A percentile compares a stretch with the other conserved stretches of the same genome.
phyloP scores from a whole-genome alignment of 2,113 vertebrate genomes.

The Elgaria multicarinata region DNA sequence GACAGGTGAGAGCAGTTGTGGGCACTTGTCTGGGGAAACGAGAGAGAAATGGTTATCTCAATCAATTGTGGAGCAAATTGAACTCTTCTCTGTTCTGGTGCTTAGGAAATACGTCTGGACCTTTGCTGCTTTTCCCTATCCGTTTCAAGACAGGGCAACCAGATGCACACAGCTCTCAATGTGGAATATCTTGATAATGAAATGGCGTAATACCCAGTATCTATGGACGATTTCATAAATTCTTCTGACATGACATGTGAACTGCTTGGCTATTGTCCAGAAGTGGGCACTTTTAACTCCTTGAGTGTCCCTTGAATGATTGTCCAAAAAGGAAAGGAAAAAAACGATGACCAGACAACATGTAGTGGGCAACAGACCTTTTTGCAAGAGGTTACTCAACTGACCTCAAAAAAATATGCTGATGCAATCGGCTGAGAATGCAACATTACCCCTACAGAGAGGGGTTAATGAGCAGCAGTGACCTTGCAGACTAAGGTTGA shows the following conservation, averaged over 20 bases:
- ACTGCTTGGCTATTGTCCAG: not conserved
- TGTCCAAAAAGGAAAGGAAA: not conserved
- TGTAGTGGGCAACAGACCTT: not conserved
- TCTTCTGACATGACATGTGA: not conserved
- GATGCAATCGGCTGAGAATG: not conserved
- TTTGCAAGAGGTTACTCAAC: slow-evolving; percentile 14
- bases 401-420: not conserved
- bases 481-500: not conserved
- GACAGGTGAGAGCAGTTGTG: not conserved
- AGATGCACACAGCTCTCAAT: not conserved
- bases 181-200: not conserved
- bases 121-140: not conserved
- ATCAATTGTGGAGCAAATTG: not conserved
- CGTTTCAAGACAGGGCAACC: not conserved
- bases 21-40: not conserved
- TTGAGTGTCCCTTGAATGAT: not conserved
- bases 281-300: not conserved
- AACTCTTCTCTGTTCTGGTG: not conserved
- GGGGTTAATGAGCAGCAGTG: not conserved
- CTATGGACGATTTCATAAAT: not conserved
- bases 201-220: not conserved
- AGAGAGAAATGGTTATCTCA: not conserved
- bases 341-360: not conserved
- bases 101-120: not conserved
- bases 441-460: not conserved